phyloP scores from a whole-genome alignment of 2,888 invertebrate species.

The Ophonus ardosiacus region DNA sequence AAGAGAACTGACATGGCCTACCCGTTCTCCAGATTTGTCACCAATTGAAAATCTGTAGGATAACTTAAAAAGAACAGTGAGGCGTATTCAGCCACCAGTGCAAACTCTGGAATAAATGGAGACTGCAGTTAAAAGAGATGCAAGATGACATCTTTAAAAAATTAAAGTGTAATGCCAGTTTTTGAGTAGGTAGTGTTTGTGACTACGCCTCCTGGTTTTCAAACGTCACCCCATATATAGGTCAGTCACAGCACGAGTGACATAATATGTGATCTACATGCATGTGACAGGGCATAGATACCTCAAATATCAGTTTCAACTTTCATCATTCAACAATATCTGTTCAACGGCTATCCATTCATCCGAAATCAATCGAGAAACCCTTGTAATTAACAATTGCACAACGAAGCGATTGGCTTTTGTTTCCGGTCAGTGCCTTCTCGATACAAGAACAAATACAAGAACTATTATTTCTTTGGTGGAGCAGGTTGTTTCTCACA shows the following conservation, averaged over 20 bases:
- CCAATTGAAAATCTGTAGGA: too few species aligned
- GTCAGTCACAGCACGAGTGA: background rate
- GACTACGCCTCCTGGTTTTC: conserved; percentile 1
- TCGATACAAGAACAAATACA: background rate
- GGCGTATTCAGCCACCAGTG: too few species aligned
- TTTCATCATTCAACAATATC: background rate
- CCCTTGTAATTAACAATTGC: background rate
- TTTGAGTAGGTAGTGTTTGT: background rate
- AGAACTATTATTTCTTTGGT: too few species aligned
- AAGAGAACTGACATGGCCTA: too few species aligned
- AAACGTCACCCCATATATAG: conserved; percentile 26
- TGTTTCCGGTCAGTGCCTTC: conserved; percentile 11
- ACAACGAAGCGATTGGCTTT: background rate
- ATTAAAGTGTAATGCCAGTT: background rate
- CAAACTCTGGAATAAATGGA: too few species aligned
- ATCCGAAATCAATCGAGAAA: background rate
- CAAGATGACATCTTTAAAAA: too few species aligned
- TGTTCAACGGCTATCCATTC: background rate
- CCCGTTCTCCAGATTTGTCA: too few species aligned
- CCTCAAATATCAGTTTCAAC: background rate
- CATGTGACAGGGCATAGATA: conserved; percentile 23
- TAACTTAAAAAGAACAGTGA: too few species aligned
- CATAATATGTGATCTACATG: conserved; percentile 30
- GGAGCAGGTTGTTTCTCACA: too few species aligned
- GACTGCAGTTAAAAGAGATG: too few species aligned